These are phyloP conservation scores for Xestia rhomboidea DNA, from an alignment of 2,888 invertebrate species.

Conservation along the genomic window DNA sequence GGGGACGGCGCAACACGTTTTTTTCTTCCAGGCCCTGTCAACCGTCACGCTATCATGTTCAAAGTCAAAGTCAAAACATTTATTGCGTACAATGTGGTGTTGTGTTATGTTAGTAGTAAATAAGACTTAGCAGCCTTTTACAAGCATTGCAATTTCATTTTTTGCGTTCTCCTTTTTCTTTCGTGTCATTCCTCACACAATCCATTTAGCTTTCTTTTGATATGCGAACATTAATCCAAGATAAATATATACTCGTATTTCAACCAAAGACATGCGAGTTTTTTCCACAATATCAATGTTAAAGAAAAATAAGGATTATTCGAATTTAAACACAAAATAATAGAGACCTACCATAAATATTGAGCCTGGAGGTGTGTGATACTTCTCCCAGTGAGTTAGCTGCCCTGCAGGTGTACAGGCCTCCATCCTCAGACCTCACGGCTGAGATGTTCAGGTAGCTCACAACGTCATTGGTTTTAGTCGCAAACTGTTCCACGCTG, in stretches of 20 bases:
- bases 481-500: slow-evolving; percentile 95
- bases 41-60: background rate
- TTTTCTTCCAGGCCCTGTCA: background rate
- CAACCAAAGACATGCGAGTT: background rate
- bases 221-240: background rate
- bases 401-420: slow-evolving; percentile 95
- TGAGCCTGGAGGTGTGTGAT: slow-evolving; percentile 94
- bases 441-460: slow-evolving; percentile 96
- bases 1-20: background rate
- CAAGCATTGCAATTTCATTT: no score
- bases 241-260: background rate
- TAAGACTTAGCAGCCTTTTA: no score
- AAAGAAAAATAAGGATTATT: background rate
- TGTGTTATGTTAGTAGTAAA: no score
- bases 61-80: no score
- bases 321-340: no score
- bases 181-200: background rate
- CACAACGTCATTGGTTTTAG: slow-evolving; percentile 95
- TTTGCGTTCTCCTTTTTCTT: background rate
- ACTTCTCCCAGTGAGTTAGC: slow-evolving; percentile 94
- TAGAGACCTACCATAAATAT: slow-evolving; percentile 93
- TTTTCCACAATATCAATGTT: background rate
- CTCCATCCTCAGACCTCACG: slow-evolving; percentile 95
- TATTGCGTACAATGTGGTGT: no score
- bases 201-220: background rate